Evolutionary conservation across 37 sponge, comb jelly and placozoan genomes (phyloP), one percentile per base, ranked within the genome.

Genomic region (Halichondria panicea): DNA sequence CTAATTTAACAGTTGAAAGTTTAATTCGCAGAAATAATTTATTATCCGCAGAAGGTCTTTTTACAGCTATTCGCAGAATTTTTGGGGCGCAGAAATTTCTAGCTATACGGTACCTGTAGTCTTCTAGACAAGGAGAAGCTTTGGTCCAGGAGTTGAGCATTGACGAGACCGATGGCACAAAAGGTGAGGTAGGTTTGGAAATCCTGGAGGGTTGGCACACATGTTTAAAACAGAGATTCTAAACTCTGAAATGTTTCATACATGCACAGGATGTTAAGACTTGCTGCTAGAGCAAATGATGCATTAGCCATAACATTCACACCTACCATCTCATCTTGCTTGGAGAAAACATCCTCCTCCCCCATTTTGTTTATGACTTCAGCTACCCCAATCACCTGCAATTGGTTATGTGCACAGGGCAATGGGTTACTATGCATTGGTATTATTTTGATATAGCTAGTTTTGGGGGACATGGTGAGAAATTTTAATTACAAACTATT

Each of bases 291-390:
- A 48, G 52, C 52, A 48, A 19, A 18, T 9, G 8, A 24, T 60
- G 62, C 9, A 24, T 60, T 27, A 60, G 62, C 25, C 62, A 60
- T 60, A 24, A 27, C n/a, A n/a, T n/a, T n/a, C 18, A 7, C 40
- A 37, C 18, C 38, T 28, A 88, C 84, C 74, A 91, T 79, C 44
- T 85, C 91, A 78, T 95, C 95, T 24, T 88, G 73, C 19, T 72
- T 56, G 21, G 88, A 81, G 78, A 95, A 95, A 19, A 53, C 72
- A 30, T 48, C 72, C 28, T 56, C 28, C 30, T 71, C 91, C 22
- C 38, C 71, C 0, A 43, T 82, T 70, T 96, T 96, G 86, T 96
- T 96, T 21, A 96, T 96, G n/a, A 89, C 97, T 70, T 93, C 91
- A 35, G 93, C 93, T 24, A 96, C 97, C 12, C 97, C 97, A 27